A percentile compares a stretch with the other conserved stretches of the same genome.
These are phyloP conservation scores for Oreocharis arfaki DNA, from an alignment of 2,113 vertebrate species.

Conservation along the genomic window DNA sequence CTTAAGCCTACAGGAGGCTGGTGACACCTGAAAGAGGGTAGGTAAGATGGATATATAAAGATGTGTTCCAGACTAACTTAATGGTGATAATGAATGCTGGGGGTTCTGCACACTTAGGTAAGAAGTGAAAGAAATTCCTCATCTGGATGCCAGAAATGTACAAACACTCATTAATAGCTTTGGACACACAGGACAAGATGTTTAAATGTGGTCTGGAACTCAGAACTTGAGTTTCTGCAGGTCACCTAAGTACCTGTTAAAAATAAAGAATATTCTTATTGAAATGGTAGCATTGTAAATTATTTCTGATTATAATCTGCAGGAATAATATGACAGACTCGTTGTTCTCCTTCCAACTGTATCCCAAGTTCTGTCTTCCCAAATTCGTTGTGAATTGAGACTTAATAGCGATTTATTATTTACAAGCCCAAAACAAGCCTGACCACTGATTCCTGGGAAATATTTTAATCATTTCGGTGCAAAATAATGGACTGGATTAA, in stretches of 20 bases:
- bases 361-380: neutral
- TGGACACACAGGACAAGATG: neutral
- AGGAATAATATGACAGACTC: neutral
- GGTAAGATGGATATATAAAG: neutral
- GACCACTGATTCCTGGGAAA: neutral
- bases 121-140: neutral
- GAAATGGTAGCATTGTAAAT: neutral
- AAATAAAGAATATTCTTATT: neutral
- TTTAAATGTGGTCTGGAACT: neutral
- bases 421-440: neutral
- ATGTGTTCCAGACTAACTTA: neutral
- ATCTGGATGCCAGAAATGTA: neutral
- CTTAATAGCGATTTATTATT: neutral
- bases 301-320: neutral
- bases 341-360: neutral
- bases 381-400: neutral
- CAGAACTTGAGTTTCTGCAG: neutral
- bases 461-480: neutral
- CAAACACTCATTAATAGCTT: neutral
- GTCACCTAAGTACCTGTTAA: neutral
- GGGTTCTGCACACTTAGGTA: neutral
- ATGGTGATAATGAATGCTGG: neutral
- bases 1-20: neutral
- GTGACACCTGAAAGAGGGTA: constrained; percentile 10
- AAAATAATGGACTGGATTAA: neutral